phyloP scores from a whole-genome alignment of 2,797 vertebrate genomes.

The Diplodus puntazzo region DNA sequence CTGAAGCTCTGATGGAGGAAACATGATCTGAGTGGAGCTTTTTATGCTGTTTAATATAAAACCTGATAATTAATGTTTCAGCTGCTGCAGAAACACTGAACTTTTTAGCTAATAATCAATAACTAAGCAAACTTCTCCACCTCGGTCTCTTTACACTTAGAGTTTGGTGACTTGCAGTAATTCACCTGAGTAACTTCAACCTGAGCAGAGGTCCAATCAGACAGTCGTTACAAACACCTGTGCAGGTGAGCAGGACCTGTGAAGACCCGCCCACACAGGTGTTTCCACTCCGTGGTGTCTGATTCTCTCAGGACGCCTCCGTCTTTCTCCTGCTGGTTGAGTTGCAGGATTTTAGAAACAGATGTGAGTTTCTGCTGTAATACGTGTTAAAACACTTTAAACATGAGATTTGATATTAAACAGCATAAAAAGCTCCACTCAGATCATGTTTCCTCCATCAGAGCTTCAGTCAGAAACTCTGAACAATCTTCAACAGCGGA shows the following conservation, averaged over 20 bases:
- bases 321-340: neutral
- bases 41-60: too few relatives aligned
- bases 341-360: too few relatives aligned
- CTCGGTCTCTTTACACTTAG: too few relatives aligned
- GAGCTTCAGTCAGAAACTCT: neutral
- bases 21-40: constrained; percentile 16
- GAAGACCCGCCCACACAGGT: neutral
- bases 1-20: constrained; percentile 8
- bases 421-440: neutral
- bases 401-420: too few relatives aligned
- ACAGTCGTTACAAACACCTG: neutral
- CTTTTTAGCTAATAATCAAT: too few relatives aligned
- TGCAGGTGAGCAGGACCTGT: neutral
- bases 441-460: constrained; percentile 19
- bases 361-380: too few relatives aligned
- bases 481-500: constrained; percentile 17
- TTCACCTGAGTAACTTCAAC: too few relatives aligned
- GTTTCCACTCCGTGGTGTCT: neutral
- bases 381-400: too few relatives aligned
- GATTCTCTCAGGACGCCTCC: neutral
- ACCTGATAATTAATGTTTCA: too few relatives aligned
- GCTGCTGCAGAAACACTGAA: too few relatives aligned
- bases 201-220: neutral
- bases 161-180: too few relatives aligned
- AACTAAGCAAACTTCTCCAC: too few relatives aligned